These are phyloP conservation scores for Hemaris fuciformis DNA, from an alignment of 2,888 invertebrate genomes.

Conservation along the genomic window DNA sequence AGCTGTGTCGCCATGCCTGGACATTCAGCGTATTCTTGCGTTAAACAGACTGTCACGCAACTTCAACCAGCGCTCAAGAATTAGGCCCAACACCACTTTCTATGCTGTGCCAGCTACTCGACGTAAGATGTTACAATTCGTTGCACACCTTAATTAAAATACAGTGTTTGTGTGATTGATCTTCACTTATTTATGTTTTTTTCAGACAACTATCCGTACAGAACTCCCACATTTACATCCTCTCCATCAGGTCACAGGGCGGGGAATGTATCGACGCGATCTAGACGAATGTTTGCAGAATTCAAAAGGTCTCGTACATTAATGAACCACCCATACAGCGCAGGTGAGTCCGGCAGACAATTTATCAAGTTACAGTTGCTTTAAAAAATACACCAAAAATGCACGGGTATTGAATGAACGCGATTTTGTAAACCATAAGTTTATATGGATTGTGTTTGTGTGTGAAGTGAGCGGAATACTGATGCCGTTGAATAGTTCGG, in stretches of 20 bases:
- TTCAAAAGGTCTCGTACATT: not conserved
- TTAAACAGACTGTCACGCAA: conserved; percentile 42
- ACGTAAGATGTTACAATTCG: not conserved
- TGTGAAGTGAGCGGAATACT: too few species aligned
- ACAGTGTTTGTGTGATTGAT: not conserved
- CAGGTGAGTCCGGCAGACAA: not conserved
- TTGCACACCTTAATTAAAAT: not conserved
- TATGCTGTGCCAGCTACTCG: not conserved
- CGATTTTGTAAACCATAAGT: too few species aligned
- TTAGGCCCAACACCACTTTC: conserved; percentile 7
- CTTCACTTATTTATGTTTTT: not conserved
- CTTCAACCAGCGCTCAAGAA: conserved; percentile 24
- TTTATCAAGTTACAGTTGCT: not conserved
- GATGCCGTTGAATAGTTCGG: too few species aligned
- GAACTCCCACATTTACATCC: not conserved
- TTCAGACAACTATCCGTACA: not conserved
- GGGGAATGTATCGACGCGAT: not conserved
- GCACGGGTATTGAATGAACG: not conserved
- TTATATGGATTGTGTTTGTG: too few species aligned
- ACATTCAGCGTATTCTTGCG: conserved; percentile 44
- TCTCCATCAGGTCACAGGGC: not conserved
- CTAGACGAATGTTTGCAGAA: not conserved
- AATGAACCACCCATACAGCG: not conserved
- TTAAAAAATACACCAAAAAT: not conserved
- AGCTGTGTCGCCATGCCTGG: conserved; percentile 12